These are phyloP conservation scores for Chaenodraco wilsoni DNA, from an alignment of 2,797 vertebrate species.

Conservation along the genomic window DNA sequence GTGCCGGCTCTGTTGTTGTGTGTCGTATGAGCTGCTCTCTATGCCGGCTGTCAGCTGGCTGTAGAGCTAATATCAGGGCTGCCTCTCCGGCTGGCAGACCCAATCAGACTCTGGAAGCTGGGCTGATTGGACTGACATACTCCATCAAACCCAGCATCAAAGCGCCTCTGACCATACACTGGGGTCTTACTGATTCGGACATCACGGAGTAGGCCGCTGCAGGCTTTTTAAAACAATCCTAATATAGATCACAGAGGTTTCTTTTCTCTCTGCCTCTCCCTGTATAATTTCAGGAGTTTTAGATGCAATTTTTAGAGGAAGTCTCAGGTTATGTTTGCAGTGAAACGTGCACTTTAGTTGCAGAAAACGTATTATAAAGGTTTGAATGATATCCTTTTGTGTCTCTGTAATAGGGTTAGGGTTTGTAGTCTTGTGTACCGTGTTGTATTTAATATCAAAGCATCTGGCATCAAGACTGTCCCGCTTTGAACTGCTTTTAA, in stretches of 20 bases:
- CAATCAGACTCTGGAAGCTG: conserved; percentile 85
- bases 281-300: conserved; percentile 29
- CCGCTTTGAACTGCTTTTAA: conserved; percentile 64
- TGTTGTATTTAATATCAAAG: conserved; percentile 73
- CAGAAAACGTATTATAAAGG: conserved; percentile 2
- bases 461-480: conserved; percentile 77
- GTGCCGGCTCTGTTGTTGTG: conserved; percentile 69
- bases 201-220: conserved; percentile 60
- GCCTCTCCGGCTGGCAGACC: conserved; percentile 84
- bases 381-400: neutral
- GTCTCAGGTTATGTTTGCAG: conserved; percentile 14
- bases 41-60: conserved; percentile 82
- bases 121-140: conserved; percentile 89
- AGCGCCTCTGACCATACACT: conserved; percentile 74
- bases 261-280: conserved; percentile 41
- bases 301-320: conserved; percentile 35
- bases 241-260: conserved; percentile 71
- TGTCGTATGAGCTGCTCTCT: conserved; percentile 72
- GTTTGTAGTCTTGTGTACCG: conserved; percentile 37
- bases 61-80: conserved; percentile 85
- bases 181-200: conserved; percentile 79
- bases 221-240: conserved; percentile 77
- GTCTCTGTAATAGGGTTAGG: conserved; percentile 39
- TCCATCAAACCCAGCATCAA: conserved; percentile 85
- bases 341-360: conserved; percentile 12